Evolutionary conservation across 2,113 vertebrate species (phyloP), one percentile per base, ranked within the genome.

Genomic region (Colaptes auratus): DNA sequence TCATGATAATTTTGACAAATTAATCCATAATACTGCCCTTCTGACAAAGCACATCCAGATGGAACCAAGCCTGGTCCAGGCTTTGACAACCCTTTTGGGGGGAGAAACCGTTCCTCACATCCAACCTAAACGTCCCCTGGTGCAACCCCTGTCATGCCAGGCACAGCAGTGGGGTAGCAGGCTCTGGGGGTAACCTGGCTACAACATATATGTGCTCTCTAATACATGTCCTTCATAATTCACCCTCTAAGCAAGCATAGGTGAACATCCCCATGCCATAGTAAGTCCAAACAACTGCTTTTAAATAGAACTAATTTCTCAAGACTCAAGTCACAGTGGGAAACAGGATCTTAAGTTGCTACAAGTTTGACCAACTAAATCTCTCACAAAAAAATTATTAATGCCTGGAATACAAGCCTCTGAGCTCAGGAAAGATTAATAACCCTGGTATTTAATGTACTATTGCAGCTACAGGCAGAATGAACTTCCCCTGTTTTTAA

Each of bases 351-450:
- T 82, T 11, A 76, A 76, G 78, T 66, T 92, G 83, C 92, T 97
- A 73, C 95, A 95, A 60, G 92, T 24, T 82, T 84, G 73, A 88
- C 86, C 90, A 95, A 96, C 94, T 82, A 94, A 92, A 93, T 17
- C 77, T 59, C 27, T 33, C 11, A n/a, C 10, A 48, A 60, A 60
- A 23, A 18, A 81, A 91, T 88, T 88, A 90, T 82, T 92, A 96
- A 89, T 78, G 20, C 44, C 8, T 4, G 35, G 81, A 86, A 83
- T 74, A 14, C 56, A 67, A 76, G 87, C 4, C 75, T 80, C 78
- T 89, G 84, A 93, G 83, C 89, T 56, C 92, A 92, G 74, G 93
- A 91, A 91, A 96, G 96, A 96, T 97, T 92, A 96, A 95, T 89
- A 76, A 90, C 72, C 55, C 75, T 46, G 92, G 81, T 73, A 80